Evolutionary conservation across 2,113 vertebrate species (phyloP), one percentile per base, ranked within the genome.

Genomic region (Diglossa brunneiventris): DNA sequence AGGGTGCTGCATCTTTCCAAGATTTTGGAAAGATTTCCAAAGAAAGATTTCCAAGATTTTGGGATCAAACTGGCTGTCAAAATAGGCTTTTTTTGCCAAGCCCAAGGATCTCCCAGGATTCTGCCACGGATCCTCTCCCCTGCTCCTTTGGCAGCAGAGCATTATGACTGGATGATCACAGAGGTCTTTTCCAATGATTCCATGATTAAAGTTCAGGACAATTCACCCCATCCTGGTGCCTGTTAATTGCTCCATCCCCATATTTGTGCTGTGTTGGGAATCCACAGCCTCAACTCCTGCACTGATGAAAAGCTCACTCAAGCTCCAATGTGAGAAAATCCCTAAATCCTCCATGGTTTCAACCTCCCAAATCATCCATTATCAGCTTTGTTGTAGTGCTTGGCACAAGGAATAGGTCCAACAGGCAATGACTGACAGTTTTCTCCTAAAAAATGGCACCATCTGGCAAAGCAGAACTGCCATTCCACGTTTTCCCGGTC

Each of bases 341-440:
- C 46, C 44, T 47, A 82, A 92, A 76, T 41, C 7, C n/a, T 52
- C 44, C 27, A 5, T 11, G 58, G 18, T 22, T 92, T 67, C 85
- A 75, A 39, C 16, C 33, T 92, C 74, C 37, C 69, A 58, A 67
- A 59, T 42, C 3, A 2, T 35, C 62, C 64, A 26, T 4, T 35
- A 84, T 78, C 69, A 87, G 84, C 64, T 89, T 81, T 61, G 39
- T 72, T 67, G 39, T 11, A 44, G 70, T 21, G 23, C 55, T 27
- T 92, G 89, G 87, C 73, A 81, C 24, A 67, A 91, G 50, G 46
- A 80, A 37, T 58, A 20, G 47, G 46, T 77, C 61, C 89, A 95
- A 92, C 30, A 91, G 55, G 69, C 95, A 95, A 33, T 63, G 84
- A 89, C 31, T 78, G 89, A 80, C 89, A 84, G 83, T n/a, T 78